Evolutionary conservation across 2,888 invertebrate species (phyloP), one percentile per base, ranked within the genome.

Genomic region (Microctonus hyperodae): DNA sequence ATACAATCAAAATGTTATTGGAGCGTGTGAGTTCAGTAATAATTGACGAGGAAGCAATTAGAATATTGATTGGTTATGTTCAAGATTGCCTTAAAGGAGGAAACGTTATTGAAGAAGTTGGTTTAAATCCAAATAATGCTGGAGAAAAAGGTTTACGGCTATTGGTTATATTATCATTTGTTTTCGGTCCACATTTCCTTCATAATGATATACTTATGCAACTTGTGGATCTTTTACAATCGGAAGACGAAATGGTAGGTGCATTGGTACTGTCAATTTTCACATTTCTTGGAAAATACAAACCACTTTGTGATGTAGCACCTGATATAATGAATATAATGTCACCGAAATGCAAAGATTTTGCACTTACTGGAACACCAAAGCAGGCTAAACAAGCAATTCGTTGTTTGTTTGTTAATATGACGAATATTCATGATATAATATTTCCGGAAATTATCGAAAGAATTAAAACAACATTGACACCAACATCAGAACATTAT

Each of bases 371-470:
- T 51, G 98, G 98, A 11, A 94, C 95, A 3, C 92, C 95, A 0
- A 97, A 97, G 84, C 97, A 98, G 85, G 96, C 97, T 6, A 98
- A 98, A 85, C 96, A 97, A 78, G 97, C 98, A 3, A 92, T 98
- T 69, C 90, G 95, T 74, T 98, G 97, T 85, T 89, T 98, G 63
- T 94, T 89, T 83, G 92, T 94, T 56, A 95, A 96, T 84, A 91
- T 93, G 86, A 87, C 87, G 9, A 84, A 85, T 61, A 84, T 90
- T 78, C 90, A 90, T 79, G 92, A 91, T 75, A 88, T 89, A 64
- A 90, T 94, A 74, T 96, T 95, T 85, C 91, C 92, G 1, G 91
- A 92, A 75, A 92, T 95, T 74, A 87, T 96, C 78, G 95, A 96
- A 75, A 90, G 90, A 67, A 86, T 95, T 67, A 92, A 93, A 79